Percentiles rank a stretch among this genome's conserved stretches.
These are phyloP conservation scores for Papilio elwesi DNA, from an alignment of 2,888 invertebrate genomes.

Conservation along the genomic window DNA sequence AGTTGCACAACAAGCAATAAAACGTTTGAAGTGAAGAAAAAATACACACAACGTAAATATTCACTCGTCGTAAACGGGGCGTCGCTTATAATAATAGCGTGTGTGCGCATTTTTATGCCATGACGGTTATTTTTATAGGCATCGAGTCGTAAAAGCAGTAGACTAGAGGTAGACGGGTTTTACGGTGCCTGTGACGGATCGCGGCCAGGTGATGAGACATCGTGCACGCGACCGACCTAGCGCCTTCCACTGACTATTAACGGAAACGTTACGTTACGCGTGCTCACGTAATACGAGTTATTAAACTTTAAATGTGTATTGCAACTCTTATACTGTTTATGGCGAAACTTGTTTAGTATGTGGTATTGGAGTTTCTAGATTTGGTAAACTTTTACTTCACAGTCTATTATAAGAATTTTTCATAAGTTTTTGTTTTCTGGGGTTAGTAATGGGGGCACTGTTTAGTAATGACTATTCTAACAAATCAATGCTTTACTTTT, in stretches of 20 bases:
- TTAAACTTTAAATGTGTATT: neutral
- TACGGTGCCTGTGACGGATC: constrained; percentile 64
- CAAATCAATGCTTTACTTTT: neutral
- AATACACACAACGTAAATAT: constrained; percentile 67
- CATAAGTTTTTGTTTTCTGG: neutral
- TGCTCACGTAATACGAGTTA: neutral
- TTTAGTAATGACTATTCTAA: neutral
- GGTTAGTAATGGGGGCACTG: neutral
- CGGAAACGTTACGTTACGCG: neutral
- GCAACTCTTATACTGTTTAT: constrained; percentile 3
- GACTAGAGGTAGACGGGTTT: constrained; percentile 80
- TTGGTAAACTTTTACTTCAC: neutral
- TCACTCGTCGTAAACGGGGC: constrained; percentile 60
- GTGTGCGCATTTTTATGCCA: constrained; percentile 61
- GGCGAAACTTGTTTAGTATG: constrained; percentile 6
- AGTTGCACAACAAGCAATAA: constrained; percentile 80
- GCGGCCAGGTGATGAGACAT: constrained; percentile 67
- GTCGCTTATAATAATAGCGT: constrained; percentile 66
- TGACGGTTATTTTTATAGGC: constrained; percentile 78
- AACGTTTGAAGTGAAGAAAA: constrained; percentile 62
- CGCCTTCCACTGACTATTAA: constrained; percentile 6
- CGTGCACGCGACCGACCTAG: constrained; percentile 41
- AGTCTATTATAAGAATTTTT: neutral
- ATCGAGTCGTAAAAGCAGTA: constrained; percentile 78
- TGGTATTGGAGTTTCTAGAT: neutral